Evolutionary conservation across 2,888 invertebrate species (phyloP).

Genomic region (Yponomeuta evonymella): DNA sequence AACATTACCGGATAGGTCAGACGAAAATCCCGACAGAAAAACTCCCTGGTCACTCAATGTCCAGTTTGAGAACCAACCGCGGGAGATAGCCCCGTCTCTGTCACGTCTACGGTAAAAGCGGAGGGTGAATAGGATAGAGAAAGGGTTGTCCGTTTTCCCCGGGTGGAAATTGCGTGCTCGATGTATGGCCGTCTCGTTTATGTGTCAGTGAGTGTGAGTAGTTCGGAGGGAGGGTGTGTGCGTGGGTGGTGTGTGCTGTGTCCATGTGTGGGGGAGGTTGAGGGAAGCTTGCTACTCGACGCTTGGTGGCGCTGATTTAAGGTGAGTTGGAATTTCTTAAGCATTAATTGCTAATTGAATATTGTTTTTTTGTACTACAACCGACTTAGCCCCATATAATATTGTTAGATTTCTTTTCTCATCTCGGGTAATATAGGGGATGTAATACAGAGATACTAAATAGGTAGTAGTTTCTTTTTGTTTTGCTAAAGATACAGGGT

Average conservation of each 20-base stretch:
- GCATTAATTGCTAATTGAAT: too few relatives aligned
- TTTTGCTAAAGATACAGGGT: too few relatives aligned
- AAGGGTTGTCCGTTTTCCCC: constrained; percentile 66
- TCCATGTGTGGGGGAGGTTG: constrained; percentile 42
- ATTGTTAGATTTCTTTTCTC: too few relatives aligned
- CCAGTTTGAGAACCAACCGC: constrained; percentile 43
- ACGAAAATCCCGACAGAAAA: constrained; percentile 36
- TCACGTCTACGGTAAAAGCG: constrained; percentile 43
- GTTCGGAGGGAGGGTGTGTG: constrained; percentile 56
- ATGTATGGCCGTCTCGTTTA: constrained; percentile 65
- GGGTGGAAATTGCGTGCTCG: constrained; percentile 53
- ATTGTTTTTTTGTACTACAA: too few relatives aligned
- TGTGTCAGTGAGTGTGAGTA: constrained; percentile 61
- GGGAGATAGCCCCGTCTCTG: constrained; percentile 45
- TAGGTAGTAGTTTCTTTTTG: too few relatives aligned
- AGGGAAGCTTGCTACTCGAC: constrained; percentile 65
- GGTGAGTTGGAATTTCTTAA: background rate
- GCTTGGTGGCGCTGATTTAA: constrained; percentile 52
- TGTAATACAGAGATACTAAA: too few relatives aligned
- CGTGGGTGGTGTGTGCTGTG: constrained; percentile 32
- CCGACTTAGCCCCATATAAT: too few relatives aligned
- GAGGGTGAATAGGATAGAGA: constrained; percentile 63
- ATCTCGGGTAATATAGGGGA: too few relatives aligned
- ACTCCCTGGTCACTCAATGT: constrained; percentile 62
- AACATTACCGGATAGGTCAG: constrained; percentile 56